These are phyloP conservation scores for Ormyrus pomaceus DNA, from an alignment of 2,888 invertebrate genomes.

Conservation along the genomic window DNA sequence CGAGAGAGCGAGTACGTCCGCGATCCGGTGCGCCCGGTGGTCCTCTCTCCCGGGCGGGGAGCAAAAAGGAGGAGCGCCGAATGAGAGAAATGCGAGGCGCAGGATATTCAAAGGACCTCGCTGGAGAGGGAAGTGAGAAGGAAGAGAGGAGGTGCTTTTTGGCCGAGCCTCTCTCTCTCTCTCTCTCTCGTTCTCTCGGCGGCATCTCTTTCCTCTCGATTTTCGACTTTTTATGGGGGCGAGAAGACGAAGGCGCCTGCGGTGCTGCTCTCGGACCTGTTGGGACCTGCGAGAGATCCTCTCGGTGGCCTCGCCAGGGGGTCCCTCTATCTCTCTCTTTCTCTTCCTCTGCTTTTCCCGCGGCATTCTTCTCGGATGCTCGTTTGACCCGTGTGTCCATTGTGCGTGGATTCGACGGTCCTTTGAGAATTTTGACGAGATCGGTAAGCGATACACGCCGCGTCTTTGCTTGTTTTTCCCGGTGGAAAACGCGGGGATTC, in stretches of 20 bases:
- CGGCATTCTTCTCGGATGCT: conserved; percentile 62
- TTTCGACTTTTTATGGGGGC: conserved; percentile 54
- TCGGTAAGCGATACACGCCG: no score
- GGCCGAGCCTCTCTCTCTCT: neutral
- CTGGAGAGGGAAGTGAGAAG: no score
- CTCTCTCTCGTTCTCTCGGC: neutral
- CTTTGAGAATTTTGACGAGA: no score
- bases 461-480: no score
- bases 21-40: no score
- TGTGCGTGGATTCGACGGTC: conserved; percentile 66
- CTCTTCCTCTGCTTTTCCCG: conserved; percentile 48
- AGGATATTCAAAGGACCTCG: no score
- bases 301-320: conserved; percentile 58
- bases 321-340: conserved; percentile 55
- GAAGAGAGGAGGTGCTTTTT: neutral
- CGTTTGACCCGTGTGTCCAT: conserved; percentile 57
- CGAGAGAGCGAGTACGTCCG: no score
- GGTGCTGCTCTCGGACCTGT: conserved; percentile 62
- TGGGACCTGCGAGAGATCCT: conserved; percentile 55
- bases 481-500: no score
- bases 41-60: no score
- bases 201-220: conserved; percentile 20
- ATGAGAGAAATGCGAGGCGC: no score
- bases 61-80: no score
- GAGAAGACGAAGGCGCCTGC: conserved; percentile 53